Evolutionary conservation across 2,888 invertebrate species (phyloP).

Genomic region (Mesopsocus fuscifrons): DNA sequence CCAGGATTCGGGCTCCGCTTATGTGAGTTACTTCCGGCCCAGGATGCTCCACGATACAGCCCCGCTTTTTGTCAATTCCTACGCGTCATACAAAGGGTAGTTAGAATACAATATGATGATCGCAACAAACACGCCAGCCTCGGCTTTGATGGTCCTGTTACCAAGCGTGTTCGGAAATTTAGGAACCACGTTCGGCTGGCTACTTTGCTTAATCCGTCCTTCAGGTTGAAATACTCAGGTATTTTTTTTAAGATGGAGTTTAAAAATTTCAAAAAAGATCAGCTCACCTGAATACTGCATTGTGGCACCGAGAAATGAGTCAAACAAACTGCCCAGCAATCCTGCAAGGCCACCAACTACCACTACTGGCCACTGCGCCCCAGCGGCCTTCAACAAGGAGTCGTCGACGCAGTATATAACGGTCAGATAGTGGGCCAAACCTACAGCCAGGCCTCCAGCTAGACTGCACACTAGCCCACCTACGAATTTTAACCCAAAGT

Average conservation of each 20-base stretch:
- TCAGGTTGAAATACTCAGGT: neutral
- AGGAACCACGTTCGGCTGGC: no score
- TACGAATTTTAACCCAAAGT: no score
- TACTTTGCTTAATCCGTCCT: neutral
- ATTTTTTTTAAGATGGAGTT: neutral
- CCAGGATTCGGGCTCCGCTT: conserved; percentile 52
- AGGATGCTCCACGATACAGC: conserved; percentile 50
- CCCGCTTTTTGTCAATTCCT: conserved; percentile 45
- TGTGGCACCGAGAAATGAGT: conserved; percentile 68
- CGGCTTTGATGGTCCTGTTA: neutral
- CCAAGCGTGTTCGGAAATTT: no score
- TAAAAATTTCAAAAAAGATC: conserved; percentile 2
- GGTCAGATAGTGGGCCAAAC: conserved; percentile 48
- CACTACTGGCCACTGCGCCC: conserved; percentile 64
- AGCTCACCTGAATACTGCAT: conserved; percentile 72
- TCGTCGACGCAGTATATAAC: conserved; percentile 42
- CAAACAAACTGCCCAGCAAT: conserved; percentile 58
- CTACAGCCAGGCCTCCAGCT: conserved; percentile 50
- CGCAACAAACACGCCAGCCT: no score
- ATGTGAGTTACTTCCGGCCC: conserved; percentile 51
- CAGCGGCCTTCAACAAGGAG: conserved; percentile 33
- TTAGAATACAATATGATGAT: no score
- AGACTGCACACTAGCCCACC: conserved; percentile 33
- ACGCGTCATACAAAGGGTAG: no score
- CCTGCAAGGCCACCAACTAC: conserved; percentile 53